A percentile compares a stretch with the other conserved stretches of the same genome.
phyloP scores from a whole-genome alignment of 2,888 invertebrate species.

The Dascillus cervinus region DNA sequence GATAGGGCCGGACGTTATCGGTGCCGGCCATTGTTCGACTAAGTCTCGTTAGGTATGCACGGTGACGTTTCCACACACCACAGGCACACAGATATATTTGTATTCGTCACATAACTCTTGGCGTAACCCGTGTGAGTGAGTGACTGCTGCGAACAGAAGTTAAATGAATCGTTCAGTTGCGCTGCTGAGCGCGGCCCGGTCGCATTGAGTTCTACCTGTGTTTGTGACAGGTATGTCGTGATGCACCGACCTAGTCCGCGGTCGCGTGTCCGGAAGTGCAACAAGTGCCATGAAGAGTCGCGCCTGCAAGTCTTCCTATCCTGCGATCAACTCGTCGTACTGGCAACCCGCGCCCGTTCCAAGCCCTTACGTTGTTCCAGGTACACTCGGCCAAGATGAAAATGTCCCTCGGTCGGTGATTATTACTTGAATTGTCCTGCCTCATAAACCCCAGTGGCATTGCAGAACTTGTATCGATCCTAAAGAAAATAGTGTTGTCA shows the following conservation, averaged over 20 bases:
- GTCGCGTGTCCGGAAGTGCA: conserved; percentile 18
- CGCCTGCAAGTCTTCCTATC: conserved; percentile 46
- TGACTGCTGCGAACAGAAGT: conserved; percentile 26
- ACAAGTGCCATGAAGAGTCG: conserved; percentile 38
- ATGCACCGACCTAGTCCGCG: conserved; percentile 15
- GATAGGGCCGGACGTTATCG: conserved; percentile 19
- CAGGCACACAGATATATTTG: conserved; percentile 30
- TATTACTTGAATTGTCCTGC: too few relatives aligned
- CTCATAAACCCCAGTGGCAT: too few relatives aligned
- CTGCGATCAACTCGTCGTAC: conserved; percentile 75
- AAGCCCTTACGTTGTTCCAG: conserved; percentile 78
- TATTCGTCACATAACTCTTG: conserved; percentile 38
- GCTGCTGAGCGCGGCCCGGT: conserved; percentile 28
- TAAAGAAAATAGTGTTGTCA: too few relatives aligned
- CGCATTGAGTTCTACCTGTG: conserved; percentile 14
- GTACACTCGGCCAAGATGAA: conserved; percentile 46
- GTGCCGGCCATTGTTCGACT: conserved; percentile 20
- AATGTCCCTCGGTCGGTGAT: too few relatives aligned
- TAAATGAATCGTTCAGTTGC: conserved; percentile 38
- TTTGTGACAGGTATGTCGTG: conserved; percentile 10
- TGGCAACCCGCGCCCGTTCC: conserved; percentile 76
- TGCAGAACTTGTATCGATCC: too few relatives aligned
- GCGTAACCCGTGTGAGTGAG: conserved; percentile 30
- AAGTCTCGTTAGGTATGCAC: conserved; percentile 25
- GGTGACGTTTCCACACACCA: conserved; percentile 26